These are phyloP conservation scores for Tragelaphus strepsiceros DNA, from an alignment of 2,113 vertebrate species.

Conservation along the genomic window DNA sequence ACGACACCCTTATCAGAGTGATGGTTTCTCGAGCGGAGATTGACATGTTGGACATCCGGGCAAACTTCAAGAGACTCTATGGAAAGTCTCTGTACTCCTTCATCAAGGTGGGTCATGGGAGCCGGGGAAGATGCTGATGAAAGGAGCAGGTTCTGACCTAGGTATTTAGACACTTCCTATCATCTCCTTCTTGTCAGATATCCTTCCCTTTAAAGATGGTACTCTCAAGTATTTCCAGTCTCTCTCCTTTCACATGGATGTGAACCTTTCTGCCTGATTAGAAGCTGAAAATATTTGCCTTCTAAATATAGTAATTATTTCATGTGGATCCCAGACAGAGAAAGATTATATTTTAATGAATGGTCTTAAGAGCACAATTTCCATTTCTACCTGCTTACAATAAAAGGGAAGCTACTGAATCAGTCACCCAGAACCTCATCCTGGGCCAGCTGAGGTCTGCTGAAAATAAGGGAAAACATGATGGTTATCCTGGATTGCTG, in stretches of 20 bases:
- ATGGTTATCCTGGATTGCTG: not conserved
- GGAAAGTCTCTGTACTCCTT: slow-evolving; percentile 95
- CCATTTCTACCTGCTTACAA: not conserved
- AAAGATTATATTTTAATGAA: slow-evolving; percentile 28
- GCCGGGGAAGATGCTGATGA: not conserved
- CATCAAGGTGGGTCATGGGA: slow-evolving; percentile 88
- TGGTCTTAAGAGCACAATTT: not conserved
- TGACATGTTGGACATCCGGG: slow-evolving; percentile 94
- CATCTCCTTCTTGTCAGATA: not conserved
- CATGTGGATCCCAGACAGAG: not conserved
- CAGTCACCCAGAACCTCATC: not conserved
- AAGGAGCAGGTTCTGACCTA: not conserved
- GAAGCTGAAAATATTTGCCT: not conserved
- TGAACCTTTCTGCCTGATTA: not conserved
- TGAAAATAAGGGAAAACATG: not conserved
- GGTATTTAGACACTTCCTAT: not conserved
- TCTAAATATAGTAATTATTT: slow-evolving; percentile 26
- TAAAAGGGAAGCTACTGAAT: not conserved
- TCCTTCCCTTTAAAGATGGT: not conserved
- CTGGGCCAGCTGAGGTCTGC: not conserved
- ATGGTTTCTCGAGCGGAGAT: slow-evolving; percentile 95
- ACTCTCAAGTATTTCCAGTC: not conserved
- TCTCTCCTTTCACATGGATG: not conserved
- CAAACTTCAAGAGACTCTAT: slow-evolving; percentile 89
- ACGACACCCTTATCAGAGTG: slow-evolving; percentile 90